phyloP scores from a whole-genome alignment of 2,888 invertebrate genomes.

The Aquatica leii region DNA sequence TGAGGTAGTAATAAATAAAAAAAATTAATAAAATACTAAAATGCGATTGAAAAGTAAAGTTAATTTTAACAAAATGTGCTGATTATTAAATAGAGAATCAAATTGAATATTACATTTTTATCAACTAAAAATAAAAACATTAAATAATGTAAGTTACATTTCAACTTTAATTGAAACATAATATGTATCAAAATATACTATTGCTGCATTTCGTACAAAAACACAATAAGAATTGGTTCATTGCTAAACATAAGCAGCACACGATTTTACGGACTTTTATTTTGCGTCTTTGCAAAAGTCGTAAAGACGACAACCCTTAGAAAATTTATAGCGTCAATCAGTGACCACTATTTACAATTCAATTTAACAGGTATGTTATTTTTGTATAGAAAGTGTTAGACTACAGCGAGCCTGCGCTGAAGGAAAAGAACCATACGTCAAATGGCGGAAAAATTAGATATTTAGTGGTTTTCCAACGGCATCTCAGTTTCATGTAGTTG shows the following conservation, averaged over 20 bases:
- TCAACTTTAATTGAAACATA: too few relatives aligned
- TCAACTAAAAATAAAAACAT: too few relatives aligned
- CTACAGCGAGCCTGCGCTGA: conserved; percentile 48
- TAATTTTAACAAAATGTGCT: too few relatives aligned
- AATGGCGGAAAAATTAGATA: conserved; percentile 45
- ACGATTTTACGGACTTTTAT: conserved; percentile 29
- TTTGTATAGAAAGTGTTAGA: conserved; percentile 41
- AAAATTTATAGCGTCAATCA: conserved; percentile 56
- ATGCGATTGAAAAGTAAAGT: too few relatives aligned
- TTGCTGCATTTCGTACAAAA: too few relatives aligned
- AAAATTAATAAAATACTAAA: too few relatives aligned
- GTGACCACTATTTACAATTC: conserved; percentile 54
- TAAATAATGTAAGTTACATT: too few relatives aligned
- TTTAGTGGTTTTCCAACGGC: conserved; percentile 45
- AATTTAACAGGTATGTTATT: conserved; percentile 51
- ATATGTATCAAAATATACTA: too few relatives aligned
- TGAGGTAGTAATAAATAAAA: too few relatives aligned
- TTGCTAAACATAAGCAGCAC: conserved; percentile 26
- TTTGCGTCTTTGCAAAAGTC: conserved; percentile 40
- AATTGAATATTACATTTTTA: too few relatives aligned
- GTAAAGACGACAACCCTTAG: conserved; percentile 42
- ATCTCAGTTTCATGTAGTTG: conserved; percentile 22
- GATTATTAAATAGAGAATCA: too few relatives aligned
- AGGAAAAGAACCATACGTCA: conserved; percentile 39
- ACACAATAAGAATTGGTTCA: too few relatives aligned